Evolutionary conservation across 1,140 invertebrate genomes (phyloP).

Genomic region (Zophobas morio): DNA sequence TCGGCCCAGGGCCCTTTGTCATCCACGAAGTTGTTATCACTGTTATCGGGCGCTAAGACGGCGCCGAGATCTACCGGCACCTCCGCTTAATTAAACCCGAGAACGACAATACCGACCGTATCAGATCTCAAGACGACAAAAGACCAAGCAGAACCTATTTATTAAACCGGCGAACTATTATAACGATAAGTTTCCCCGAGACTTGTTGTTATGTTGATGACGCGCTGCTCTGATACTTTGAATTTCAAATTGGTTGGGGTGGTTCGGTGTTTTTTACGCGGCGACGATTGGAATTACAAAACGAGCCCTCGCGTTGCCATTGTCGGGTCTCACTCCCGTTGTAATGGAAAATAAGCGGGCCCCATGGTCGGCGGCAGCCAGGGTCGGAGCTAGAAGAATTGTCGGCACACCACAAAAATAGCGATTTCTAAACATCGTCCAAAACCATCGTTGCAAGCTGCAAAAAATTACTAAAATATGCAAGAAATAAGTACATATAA

Average conservation of each 20-base stretch:
- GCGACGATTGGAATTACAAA: slow-evolving; percentile 57
- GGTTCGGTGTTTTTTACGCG: slow-evolving; percentile 54
- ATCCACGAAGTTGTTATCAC: slow-evolving; percentile 56
- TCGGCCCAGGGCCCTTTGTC: slow-evolving; percentile 53
- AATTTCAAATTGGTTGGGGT: slow-evolving; percentile 58
- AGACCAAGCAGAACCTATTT: slow-evolving; percentile 47
- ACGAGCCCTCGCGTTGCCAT: slow-evolving; percentile 49
- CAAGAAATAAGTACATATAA: too few relatives aligned
- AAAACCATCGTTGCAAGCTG: too few relatives aligned
- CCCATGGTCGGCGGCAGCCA: slow-evolving; percentile 39
- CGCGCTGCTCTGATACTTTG: slow-evolving; percentile 53
- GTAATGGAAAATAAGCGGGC: slow-evolving; percentile 59
- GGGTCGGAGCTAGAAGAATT: slow-evolving; percentile 8
- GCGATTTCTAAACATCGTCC: neutral
- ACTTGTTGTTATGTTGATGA: slow-evolving; percentile 47
- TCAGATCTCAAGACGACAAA: slow-evolving; percentile 49
- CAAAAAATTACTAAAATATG: too few relatives aligned
- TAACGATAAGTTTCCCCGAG: slow-evolving; percentile 39
- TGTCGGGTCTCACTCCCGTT: slow-evolving; percentile 52
- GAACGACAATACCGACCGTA: slow-evolving; percentile 53
- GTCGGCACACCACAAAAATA: slow-evolving; percentile 20
- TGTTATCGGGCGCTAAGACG: slow-evolving; percentile 49
- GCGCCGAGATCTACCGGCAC: slow-evolving; percentile 55
- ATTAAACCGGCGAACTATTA: slow-evolving; percentile 50
- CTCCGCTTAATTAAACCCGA: slow-evolving; percentile 58